Evolutionary conservation across 2,797 vertebrate genomes (phyloP).

Genomic region (Intellagama lesueurii): DNA sequence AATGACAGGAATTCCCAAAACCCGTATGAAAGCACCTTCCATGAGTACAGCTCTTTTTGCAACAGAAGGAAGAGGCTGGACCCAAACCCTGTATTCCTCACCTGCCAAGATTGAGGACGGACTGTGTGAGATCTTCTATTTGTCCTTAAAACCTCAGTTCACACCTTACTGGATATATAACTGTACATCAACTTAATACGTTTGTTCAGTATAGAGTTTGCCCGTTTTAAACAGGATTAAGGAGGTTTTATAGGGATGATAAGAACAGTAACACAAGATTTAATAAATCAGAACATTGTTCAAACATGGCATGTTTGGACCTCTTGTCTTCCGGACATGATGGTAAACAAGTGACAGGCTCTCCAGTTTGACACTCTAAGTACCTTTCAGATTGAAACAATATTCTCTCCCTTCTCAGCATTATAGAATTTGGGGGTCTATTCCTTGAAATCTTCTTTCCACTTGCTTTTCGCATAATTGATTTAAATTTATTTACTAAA

Average conservation of each 20-base stretch:
- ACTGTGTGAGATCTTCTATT: neutral
- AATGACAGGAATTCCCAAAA: neutral
- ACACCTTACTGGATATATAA: neutral
- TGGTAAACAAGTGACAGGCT: neutral
- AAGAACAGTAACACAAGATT: neutral
- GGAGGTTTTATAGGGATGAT: neutral
- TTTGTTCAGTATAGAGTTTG: neutral
- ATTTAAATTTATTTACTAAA: neutral
- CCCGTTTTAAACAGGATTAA: neutral
- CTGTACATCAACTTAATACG: neutral
- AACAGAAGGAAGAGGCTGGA: neutral
- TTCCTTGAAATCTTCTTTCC: neutral
- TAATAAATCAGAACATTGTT: conserved; percentile 10
- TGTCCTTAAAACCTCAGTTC: neutral
- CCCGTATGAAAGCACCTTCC: neutral
- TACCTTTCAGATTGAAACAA: neutral
- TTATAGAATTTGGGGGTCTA: neutral
- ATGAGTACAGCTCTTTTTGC: neutral
- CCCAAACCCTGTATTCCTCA: neutral
- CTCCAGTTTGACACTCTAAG: neutral
- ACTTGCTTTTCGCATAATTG: neutral
- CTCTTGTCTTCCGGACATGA: neutral
- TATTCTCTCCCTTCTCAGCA: neutral
- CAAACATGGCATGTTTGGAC: neutral
- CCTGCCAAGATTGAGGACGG: neutral